A percentile compares a stretch with the other conserved stretches of the same genome.
Conservation (phyloP, 2,113 vertebrate species). For the Lichenostomus cassidix region DNA sequence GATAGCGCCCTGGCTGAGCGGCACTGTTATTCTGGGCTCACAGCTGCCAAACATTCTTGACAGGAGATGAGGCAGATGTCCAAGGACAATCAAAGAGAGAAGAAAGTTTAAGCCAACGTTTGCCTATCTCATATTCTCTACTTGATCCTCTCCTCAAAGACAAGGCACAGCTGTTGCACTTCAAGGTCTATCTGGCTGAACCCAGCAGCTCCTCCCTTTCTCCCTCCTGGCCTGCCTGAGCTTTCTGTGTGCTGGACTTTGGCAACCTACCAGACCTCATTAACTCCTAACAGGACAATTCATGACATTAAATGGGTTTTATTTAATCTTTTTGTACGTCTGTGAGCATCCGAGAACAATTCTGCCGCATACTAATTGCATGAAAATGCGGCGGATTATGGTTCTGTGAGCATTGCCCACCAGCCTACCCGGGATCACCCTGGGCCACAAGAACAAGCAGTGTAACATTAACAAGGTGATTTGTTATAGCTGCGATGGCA, state of each 20-base stretch:
- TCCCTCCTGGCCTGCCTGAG: slow-evolving; percentile 56
- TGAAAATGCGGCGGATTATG: neutral
- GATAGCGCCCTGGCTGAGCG: slow-evolving; percentile 80
- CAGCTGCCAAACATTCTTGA: slow-evolving; percentile 98
- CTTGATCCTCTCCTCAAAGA: slow-evolving; percentile 93
- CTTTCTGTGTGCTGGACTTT: slow-evolving; percentile 39
- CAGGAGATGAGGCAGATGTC: slow-evolving; percentile 97
- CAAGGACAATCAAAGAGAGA: slow-evolving; percentile 97
- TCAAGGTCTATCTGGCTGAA: slow-evolving; percentile 81
- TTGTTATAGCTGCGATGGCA: slow-evolving; percentile 56
- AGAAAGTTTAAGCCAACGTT: slow-evolving; percentile 94
- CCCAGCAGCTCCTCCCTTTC: slow-evolving; percentile 64
- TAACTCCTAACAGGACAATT: slow-evolving; percentile 65
- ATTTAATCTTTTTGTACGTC: slow-evolving; percentile 42
- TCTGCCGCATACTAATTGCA: slow-evolving; percentile 28
- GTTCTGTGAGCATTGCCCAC: slow-evolving; percentile 15
- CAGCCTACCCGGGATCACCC: slow-evolving; percentile 27
- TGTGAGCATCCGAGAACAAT: slow-evolving; percentile 31
- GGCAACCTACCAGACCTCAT: slow-evolving; percentile 59
- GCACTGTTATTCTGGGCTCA: slow-evolving; percentile 92
- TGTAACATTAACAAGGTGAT: slow-evolving; percentile 66
- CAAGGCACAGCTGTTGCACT: slow-evolving; percentile 92
- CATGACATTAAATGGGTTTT: slow-evolving; percentile 25
- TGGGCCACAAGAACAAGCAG: slow-evolving; percentile 53
- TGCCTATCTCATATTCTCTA: slow-evolving; percentile 94